phyloP scores from a whole-genome alignment of 53 echinoderm and acorn worm species.

The Pentamera pediparva region DNA sequence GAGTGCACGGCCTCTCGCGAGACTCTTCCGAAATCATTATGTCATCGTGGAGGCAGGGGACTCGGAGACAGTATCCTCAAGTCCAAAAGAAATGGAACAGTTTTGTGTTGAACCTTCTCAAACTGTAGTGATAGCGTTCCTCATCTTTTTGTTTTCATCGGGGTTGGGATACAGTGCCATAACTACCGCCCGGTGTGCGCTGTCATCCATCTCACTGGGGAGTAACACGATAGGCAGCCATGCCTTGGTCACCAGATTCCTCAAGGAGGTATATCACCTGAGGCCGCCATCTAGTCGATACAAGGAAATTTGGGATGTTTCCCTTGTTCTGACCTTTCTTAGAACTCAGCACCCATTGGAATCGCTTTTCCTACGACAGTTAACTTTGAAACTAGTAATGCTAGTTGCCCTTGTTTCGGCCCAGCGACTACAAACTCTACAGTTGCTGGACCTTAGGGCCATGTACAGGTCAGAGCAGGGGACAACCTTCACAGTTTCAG shows the following conservation, averaged over 20 bases:
- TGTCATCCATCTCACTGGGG: no score
- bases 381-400: conserved; percentile 6
- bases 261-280: conserved; percentile 20
- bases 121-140: no score
- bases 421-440: conserved; percentile 9
- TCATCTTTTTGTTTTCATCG: not conserved
- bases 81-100: not conserved
- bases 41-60: not conserved
- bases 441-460: not conserved
- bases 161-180: not conserved
- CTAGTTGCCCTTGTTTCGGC: no score
- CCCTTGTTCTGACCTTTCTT: no score
- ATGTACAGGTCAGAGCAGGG: not conserved
- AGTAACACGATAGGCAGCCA: conserved; percentile 18
- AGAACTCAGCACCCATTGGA: no score
- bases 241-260: conserved; percentile 2
- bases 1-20: not conserved
- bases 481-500: not conserved
- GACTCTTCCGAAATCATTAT: not conserved
- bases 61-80: no score
- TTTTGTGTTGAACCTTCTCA: not conserved
- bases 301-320: no score
- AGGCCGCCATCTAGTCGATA: conserved; percentile 18
- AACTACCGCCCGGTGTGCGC: no score
- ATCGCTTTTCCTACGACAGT: not conserved